Conservation (phyloP, 2,888 invertebrate genomes). For the Horisme vitalbata region DNA sequence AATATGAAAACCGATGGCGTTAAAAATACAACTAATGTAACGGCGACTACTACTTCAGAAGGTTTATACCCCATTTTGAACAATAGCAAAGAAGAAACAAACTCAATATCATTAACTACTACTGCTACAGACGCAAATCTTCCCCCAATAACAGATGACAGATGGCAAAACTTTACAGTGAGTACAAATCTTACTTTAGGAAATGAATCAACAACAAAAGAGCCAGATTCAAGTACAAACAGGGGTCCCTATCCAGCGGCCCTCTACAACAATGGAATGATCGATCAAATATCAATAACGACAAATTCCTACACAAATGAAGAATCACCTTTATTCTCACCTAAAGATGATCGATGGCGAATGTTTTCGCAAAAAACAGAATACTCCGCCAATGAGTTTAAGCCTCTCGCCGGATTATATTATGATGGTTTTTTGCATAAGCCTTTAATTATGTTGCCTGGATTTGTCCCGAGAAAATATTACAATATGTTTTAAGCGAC, state of each 20-base stretch:
- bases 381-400: slow-evolving; percentile 49
- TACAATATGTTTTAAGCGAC: no score
- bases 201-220: slow-evolving; percentile 27
- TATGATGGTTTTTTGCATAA: slow-evolving; percentile 71
- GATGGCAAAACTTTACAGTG: slow-evolving; percentile 46
- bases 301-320: slow-evolving; percentile 59
- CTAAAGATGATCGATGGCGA: slow-evolving; percentile 61
- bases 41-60: slow-evolving; percentile 7
- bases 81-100: slow-evolving; percentile 16
- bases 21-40: slow-evolving; percentile 14
- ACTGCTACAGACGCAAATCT: slow-evolving; percentile 25
- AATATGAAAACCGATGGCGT: slow-evolving; percentile 1
- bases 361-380: slow-evolving; percentile 41
- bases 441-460: slow-evolving; percentile 52
- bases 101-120: slow-evolving; percentile 25
- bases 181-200: slow-evolving; percentile 24
- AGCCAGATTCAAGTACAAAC: slow-evolving; percentile 33
- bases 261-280: slow-evolving; percentile 53
- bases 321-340: slow-evolving; percentile 48
- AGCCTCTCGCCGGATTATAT: slow-evolving; percentile 71
- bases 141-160: slow-evolving; percentile 29
- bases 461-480: slow-evolving; percentile 52
- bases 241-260: slow-evolving; percentile 51
- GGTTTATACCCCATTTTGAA: slow-evolving; percentile 19
- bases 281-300: slow-evolving; percentile 65